Conservation (phyloP, 2,888 invertebrate genomes). For the Oscheius sp. region DNA sequence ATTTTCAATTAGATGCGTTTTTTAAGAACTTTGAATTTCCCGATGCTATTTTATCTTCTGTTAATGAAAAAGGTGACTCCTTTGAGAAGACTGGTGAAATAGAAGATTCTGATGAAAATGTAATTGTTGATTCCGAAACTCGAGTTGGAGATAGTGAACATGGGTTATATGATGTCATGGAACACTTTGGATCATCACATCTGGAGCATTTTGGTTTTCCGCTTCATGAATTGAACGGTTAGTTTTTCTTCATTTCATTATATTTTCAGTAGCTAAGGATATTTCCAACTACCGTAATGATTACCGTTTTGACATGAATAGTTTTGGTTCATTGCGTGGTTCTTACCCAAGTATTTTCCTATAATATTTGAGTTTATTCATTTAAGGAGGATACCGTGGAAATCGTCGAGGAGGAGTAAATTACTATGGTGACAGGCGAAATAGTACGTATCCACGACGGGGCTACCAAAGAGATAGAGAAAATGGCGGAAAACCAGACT, state of each 20-base stretch:
- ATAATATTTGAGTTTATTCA: no score
- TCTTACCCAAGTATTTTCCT: no score
- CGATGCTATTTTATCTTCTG: not conserved
- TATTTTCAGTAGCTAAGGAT: no score
- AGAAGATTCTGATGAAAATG: not conserved
- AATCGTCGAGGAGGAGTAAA: not conserved
- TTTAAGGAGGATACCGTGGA: not conserved
- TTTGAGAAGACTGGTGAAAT: no score
- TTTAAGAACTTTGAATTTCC: constrained; percentile 12
- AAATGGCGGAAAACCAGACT: not conserved
- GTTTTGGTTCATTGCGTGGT: no score
- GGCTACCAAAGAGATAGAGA: not conserved
- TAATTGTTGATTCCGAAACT: not conserved
- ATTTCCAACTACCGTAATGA: no score
- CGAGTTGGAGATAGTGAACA: no score
- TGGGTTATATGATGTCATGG: no score
- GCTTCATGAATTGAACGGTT: no score
- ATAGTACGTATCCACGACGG: not conserved
- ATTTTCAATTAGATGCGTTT: not conserved
- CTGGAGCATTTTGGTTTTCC: no score
- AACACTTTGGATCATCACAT: no score
- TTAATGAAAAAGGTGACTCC: constrained; percentile 10
- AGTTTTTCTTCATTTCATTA: not conserved
- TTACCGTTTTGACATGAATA: no score
- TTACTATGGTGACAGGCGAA: not conserved